These are phyloP conservation scores for Rhinolophus ferrumequinum DNA, from an alignment of 2,113 vertebrate genomes.

Conservation along the genomic window DNA sequence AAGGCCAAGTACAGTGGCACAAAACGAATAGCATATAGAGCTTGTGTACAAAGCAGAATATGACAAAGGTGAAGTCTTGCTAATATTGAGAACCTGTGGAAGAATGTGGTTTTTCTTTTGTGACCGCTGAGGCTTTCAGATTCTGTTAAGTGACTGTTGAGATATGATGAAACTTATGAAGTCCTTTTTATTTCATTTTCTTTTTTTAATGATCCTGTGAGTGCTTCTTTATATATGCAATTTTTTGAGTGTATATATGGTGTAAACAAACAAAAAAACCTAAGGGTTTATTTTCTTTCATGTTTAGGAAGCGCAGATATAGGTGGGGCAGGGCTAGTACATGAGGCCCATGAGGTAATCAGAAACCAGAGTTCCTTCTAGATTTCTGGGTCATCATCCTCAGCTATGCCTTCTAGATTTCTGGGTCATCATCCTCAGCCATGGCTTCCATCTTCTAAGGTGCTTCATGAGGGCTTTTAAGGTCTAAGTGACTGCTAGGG, in stretches of 20 bases:
- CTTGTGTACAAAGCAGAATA: background rate
- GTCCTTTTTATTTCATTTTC: background rate
- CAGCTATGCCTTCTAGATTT: background rate
- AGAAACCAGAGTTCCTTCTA: background rate
- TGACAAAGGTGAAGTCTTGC: background rate
- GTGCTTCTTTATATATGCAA: background rate
- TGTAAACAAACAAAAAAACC: background rate
- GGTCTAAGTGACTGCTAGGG: background rate
- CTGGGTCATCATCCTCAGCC: background rate
- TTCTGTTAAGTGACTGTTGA: background rate
- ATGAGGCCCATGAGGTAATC: background rate
- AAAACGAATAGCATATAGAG: background rate
- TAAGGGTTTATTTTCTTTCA: background rate
- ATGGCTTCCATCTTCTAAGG: background rate
- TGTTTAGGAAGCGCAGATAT: background rate
- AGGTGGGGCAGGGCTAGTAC: background rate
- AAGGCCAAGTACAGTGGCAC: background rate
- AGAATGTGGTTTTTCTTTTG: background rate
- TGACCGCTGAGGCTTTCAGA: slow-evolving; percentile 7
- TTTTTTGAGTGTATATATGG: background rate
- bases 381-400: background rate
- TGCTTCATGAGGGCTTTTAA: background rate
- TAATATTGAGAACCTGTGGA: background rate
- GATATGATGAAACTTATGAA: slow-evolving; percentile 14
- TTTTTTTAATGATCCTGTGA: background rate